Evolutionary conservation across 2,888 invertebrate genomes (phyloP).

Genomic region (Hirtodrosophila confusa): DNA sequence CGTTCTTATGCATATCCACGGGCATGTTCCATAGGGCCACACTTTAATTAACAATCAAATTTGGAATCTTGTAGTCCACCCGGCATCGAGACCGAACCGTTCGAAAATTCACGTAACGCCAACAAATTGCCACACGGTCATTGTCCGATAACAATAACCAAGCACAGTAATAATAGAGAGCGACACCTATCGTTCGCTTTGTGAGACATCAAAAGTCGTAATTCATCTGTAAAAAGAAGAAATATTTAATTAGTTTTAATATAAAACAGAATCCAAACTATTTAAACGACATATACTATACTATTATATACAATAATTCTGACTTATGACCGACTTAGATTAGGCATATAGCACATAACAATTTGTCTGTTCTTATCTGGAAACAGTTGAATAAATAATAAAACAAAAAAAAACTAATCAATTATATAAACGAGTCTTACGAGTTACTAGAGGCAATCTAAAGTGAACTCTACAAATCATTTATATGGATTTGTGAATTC

Average conservation of each 20-base stretch:
- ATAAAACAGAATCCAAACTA: not conserved
- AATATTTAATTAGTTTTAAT: conserved; percentile 2
- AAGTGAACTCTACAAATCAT: conserved; percentile 13
- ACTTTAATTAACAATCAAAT: conserved; percentile 9
- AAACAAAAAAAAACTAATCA: conserved; percentile 3
- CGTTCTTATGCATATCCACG: conserved; percentile 89
- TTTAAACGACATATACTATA: too few species aligned
- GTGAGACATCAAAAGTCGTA: not conserved
- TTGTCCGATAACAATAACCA: conserved; percentile 35
- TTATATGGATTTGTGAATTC: not conserved
- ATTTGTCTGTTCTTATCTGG: conserved; percentile 45
- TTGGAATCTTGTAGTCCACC: conserved; percentile 3
- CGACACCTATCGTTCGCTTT: conserved; percentile 19
- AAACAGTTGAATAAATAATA: not conserved
- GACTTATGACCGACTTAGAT: conserved; percentile 21
- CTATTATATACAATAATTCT: not conserved
- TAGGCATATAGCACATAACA: conserved; percentile 9
- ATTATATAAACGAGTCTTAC: conserved; percentile 28
- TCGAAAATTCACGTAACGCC: conserved; percentile 18
- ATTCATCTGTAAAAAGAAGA: conserved; percentile 21
- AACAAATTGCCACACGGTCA: conserved; percentile 28
- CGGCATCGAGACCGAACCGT: conserved; percentile 6
- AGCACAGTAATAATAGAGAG: conserved; percentile 6
- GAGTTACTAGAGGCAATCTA: not conserved
- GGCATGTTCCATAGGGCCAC: conserved; percentile 75